These are phyloP conservation scores for Isoperla grammatica DNA, from an alignment of 2,888 invertebrate genomes.

Conservation along the genomic window DNA sequence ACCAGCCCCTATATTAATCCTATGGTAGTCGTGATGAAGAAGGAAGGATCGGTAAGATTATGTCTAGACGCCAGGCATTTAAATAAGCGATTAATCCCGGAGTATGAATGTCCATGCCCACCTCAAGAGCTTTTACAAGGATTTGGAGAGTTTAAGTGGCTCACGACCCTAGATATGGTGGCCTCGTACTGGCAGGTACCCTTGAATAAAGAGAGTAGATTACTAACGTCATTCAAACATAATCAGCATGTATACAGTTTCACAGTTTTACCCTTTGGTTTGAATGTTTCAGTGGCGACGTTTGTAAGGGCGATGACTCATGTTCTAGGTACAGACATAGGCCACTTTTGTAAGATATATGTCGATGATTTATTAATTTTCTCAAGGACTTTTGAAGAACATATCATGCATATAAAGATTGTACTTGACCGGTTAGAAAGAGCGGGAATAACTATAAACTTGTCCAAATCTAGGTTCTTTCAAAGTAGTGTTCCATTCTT, in stretches of 20 bases:
- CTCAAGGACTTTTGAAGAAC: slow-evolving; percentile 4
- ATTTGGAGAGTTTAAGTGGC: neutral
- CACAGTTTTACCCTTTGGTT: neutral
- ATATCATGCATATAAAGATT: neutral
- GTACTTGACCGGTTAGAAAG: neutral
- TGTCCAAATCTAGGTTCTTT: slow-evolving; percentile 3
- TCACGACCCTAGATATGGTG: neutral
- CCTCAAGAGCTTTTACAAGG: neutral
- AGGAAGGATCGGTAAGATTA: neutral
- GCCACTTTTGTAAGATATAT: neutral
- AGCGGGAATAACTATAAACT: slow-evolving; percentile 8
- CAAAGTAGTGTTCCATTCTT: neutral
- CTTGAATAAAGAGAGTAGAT: neutral
- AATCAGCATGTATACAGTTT: neutral
- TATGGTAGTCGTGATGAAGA: neutral
- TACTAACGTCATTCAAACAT: neutral
- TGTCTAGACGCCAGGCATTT: neutral
- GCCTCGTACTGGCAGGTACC: neutral
- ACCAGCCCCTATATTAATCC: neutral
- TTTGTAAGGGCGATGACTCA: neutral
- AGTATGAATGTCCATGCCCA: neutral
- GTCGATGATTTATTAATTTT: slow-evolving; percentile 8
- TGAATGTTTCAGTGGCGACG: neutral
- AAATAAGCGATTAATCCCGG: neutral
- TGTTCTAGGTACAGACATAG: neutral